Evolutionary conservation across 1,140 invertebrate genomes (phyloP).

Genomic region (Chionoecetes opilio): DNA sequence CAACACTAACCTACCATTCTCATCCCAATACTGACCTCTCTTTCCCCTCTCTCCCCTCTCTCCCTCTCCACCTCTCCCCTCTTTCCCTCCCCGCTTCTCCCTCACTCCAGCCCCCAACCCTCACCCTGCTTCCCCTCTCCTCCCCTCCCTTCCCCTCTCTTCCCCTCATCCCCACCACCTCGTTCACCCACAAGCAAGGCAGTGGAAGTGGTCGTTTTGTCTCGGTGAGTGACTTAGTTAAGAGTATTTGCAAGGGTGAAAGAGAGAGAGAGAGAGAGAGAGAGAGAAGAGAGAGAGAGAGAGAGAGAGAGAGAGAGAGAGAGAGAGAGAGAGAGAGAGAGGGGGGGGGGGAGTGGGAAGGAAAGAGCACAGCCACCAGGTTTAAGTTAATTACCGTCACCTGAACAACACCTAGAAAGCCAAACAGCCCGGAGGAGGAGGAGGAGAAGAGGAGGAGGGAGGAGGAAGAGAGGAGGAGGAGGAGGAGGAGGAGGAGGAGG

Average conservation of each 20-base stretch:
- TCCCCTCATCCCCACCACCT: background rate
- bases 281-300: background rate
- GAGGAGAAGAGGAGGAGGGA: background rate
- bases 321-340: too few species aligned
- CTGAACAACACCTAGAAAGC: background rate
- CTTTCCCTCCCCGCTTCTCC: background rate
- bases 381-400: background rate
- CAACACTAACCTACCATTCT: background rate
- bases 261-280: conserved; percentile 27
- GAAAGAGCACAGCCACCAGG: background rate
- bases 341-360: background rate
- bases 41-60: too few species aligned
- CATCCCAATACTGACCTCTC: background rate
- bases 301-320: too few species aligned
- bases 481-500: background rate
- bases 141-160: too few species aligned
- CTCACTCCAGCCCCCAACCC: background rate
- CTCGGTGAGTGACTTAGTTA: background rate
- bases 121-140: background rate
- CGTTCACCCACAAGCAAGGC: background rate
- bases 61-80: background rate
- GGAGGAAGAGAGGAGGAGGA: background rate
- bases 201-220: background rate
- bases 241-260: background rate
- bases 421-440: background rate